phyloP scores from a whole-genome alignment of 2,888 invertebrate genomes.

The Tinea trinotella region DNA sequence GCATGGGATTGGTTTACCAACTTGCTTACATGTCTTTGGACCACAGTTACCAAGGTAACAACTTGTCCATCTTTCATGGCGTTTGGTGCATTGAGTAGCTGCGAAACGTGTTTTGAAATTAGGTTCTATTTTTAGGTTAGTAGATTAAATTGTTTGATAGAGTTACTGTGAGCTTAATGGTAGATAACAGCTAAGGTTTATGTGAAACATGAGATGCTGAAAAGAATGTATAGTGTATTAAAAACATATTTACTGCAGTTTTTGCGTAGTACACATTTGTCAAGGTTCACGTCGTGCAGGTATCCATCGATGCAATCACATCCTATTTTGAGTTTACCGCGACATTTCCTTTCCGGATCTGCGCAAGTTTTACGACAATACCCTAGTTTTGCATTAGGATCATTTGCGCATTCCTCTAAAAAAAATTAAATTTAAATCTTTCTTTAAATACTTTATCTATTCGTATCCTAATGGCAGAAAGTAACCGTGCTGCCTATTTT shows the following conservation, averaged over 20 bases:
- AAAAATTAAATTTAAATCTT: too few species aligned
- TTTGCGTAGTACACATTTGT: background rate
- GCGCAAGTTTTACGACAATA: constrained; percentile 21
- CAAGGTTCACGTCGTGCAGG: constrained; percentile 11
- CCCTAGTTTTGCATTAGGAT: constrained; percentile 22
- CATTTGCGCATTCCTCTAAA: constrained; percentile 21
- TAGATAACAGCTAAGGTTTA: too few species aligned
- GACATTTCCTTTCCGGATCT: too few species aligned
- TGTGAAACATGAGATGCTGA: too few species aligned
- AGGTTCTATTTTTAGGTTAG: too few species aligned
- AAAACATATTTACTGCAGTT: constrained; percentile 12
- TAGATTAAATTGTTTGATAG: too few species aligned
- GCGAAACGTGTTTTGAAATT: too few species aligned
- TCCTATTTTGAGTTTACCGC: constrained; percentile 2
- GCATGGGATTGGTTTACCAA: constrained; percentile 20
- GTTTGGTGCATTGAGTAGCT: constrained; percentile 13
- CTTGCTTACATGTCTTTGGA: constrained; percentile 19
- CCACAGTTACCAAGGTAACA: constrained; percentile 20
- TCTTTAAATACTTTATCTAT: too few species aligned
- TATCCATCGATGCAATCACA: constrained; percentile 20
- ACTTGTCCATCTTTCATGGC: constrained; percentile 17
- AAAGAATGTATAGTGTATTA: background rate
- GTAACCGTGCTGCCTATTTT: too few species aligned
- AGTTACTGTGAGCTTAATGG: too few species aligned
- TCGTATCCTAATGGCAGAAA: too few species aligned